phyloP scores from a whole-genome alignment of 2,888 invertebrate species.

The Minunthozetes semirufus region DNA sequence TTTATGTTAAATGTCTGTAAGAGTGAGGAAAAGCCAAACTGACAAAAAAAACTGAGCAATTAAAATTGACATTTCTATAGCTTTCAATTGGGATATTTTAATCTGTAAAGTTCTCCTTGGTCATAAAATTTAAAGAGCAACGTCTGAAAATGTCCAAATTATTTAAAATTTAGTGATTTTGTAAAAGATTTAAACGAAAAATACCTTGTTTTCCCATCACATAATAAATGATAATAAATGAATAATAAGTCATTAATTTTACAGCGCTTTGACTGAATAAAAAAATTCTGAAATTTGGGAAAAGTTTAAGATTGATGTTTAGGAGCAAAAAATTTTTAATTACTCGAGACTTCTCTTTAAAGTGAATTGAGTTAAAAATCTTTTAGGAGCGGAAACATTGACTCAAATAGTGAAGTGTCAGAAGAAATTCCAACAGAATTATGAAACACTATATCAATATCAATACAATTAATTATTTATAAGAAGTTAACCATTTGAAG shows the following conservation, averaged over 20 bases:
- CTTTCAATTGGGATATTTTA: no score
- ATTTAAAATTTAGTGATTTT: background rate
- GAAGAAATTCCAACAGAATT: background rate
- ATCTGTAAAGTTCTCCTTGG: no score
- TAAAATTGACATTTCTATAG: no score
- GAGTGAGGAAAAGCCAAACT: no score
- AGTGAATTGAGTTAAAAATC: background rate
- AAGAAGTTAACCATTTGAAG: background rate
- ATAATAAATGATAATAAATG: background rate
- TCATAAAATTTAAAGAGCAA: no score
- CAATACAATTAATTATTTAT: background rate
- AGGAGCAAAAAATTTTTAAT: background rate
- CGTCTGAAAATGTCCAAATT: no score
- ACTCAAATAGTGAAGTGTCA: conserved; percentile 1
- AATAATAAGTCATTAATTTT: conserved; percentile 25
- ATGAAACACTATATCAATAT: background rate
- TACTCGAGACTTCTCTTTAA: background rate
- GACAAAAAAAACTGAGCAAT: no score
- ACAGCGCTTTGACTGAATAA: background rate
- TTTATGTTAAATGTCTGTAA: no score
- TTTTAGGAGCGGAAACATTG: conserved; percentile 1
- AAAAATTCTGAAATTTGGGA: no score
- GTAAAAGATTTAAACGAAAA: background rate
- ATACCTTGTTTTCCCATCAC: background rate
- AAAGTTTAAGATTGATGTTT: background rate